These are phyloP conservation scores for Lepidurus arcticus DNA, from an alignment of 1,140 invertebrate genomes.

Conservation along the genomic window DNA sequence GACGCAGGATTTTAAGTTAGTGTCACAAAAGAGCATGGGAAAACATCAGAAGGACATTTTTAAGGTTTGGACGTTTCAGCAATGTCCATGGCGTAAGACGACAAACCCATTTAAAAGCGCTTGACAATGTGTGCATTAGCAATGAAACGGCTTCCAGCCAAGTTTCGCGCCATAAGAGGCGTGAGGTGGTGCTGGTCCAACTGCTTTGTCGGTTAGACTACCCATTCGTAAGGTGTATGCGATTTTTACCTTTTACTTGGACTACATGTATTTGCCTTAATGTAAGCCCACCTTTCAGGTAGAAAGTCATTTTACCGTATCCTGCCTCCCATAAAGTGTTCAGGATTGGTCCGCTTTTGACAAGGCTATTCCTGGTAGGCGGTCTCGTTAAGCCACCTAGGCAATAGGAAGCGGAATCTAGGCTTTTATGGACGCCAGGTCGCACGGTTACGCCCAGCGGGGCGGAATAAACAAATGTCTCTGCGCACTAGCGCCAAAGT, in stretches of 20 bases:
- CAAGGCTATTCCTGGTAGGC: constrained; percentile 3
- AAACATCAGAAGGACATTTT: too few relatives aligned
- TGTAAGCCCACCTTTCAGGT: constrained; percentile 18
- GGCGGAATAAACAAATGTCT: neutral
- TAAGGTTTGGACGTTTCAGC: neutral
- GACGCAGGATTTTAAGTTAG: too few relatives aligned
- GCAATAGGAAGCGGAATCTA: neutral
- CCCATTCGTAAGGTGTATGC: neutral
- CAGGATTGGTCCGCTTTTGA: neutral
- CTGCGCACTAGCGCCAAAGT: constrained; percentile 20
- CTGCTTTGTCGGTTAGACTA: neutral
- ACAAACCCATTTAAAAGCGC: neutral
- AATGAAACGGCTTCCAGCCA: neutral
- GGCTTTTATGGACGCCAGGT: constrained; percentile 17
- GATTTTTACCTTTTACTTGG: constrained; percentile 5
- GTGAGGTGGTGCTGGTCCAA: constrained; percentile 3
- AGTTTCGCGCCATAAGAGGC: neutral
- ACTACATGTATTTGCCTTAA: neutral
- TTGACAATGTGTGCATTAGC: neutral
- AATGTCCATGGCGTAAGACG: neutral
- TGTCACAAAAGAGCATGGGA: too few relatives aligned
- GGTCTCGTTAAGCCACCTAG: constrained; percentile 3
- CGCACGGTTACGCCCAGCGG: neutral
- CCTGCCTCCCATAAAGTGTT: neutral
- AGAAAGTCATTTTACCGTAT: constrained; percentile 11